These are phyloP conservation scores for Brotogeris chrysoptera DNA, from an alignment of 2,797 vertebrate genomes.

Conservation along the genomic window DNA sequence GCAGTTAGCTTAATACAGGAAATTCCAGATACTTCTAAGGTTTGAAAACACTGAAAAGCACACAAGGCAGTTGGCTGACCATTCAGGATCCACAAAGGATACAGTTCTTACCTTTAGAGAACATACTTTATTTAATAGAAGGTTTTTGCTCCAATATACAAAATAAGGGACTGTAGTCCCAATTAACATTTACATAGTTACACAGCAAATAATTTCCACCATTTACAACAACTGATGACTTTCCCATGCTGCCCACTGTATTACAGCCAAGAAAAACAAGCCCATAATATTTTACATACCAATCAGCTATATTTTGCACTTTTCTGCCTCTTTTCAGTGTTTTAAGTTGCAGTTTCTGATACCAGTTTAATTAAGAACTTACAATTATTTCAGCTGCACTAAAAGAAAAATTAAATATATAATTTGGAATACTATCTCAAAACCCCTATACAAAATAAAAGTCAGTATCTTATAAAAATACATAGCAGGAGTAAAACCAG, in stretches of 20 bases:
- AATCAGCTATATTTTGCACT: conserved; percentile 10
- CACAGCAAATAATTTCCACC: conserved; percentile 68
- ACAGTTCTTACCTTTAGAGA: conserved; percentile 68
- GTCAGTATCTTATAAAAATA: conserved; percentile 51
- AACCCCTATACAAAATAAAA: conserved; percentile 47
- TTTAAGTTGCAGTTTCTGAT: conserved; percentile 56
- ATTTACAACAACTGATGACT: conserved; percentile 51
- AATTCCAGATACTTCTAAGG: background rate
- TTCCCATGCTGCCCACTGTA: conserved; percentile 9
- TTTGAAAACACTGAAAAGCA: background rate
- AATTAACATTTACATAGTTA: conserved; percentile 73
- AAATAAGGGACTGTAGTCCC: conserved; percentile 74
- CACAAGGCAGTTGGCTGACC: background rate
- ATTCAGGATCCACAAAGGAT: conserved; percentile 42
- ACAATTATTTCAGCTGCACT: conserved; percentile 46
- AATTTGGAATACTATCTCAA: conserved; percentile 52
- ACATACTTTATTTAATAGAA: conserved; percentile 91
- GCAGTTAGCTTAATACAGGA: background rate
- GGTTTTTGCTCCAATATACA: conserved; percentile 85
- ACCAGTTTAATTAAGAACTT: conserved; percentile 52
- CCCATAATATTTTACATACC: conserved; percentile 7
- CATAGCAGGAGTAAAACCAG: conserved; percentile 17
- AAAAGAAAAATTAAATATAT: conserved; percentile 57
- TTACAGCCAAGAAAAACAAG: conserved; percentile 59
- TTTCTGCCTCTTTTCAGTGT: background rate